Conservation (phyloP, 1,140 invertebrate genomes). For the Chironomus tepperi region DNA sequence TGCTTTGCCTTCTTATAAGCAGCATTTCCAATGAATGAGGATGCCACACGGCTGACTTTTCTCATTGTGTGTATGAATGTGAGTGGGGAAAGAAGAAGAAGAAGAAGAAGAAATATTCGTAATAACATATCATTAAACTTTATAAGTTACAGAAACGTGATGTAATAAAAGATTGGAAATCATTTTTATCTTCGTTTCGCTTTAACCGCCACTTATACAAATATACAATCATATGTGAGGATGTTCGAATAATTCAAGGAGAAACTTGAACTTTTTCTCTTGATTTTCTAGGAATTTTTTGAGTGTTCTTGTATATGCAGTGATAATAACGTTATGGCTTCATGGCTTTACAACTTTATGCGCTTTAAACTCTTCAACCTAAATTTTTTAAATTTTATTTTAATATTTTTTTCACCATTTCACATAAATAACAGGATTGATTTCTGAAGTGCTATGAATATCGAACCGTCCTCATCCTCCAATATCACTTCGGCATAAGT, state of each 20-base stretch:
- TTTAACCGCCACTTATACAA: background rate
- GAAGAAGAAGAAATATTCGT: background rate
- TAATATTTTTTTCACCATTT: conserved; percentile 20
- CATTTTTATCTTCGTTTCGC: conserved; percentile 7
- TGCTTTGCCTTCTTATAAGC: too few relatives aligned
- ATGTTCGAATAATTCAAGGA: too few relatives aligned
- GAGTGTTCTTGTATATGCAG: too few relatives aligned
- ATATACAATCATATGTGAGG: too few relatives aligned
- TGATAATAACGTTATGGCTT: too few relatives aligned
- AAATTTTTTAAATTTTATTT: background rate
- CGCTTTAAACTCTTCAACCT: too few relatives aligned
- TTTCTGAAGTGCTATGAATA: background rate
- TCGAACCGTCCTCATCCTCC: background rate
- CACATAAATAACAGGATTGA: conserved; percentile 12
- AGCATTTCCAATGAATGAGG: background rate
- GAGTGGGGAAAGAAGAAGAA: background rate
- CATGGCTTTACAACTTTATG: too few relatives aligned
- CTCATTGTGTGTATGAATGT: background rate
- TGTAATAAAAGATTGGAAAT: conserved; percentile 20
- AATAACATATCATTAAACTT: conserved; percentile 23
- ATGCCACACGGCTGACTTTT: background rate
- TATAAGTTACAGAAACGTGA: conserved; percentile 21
- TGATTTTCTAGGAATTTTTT: background rate
- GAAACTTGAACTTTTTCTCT: background rate
- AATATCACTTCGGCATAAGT: background rate